Evolutionary conservation across 2,888 invertebrate genomes (phyloP), one percentile per base, ranked within the genome.

Genomic region (Drosophila cracens): DNA sequence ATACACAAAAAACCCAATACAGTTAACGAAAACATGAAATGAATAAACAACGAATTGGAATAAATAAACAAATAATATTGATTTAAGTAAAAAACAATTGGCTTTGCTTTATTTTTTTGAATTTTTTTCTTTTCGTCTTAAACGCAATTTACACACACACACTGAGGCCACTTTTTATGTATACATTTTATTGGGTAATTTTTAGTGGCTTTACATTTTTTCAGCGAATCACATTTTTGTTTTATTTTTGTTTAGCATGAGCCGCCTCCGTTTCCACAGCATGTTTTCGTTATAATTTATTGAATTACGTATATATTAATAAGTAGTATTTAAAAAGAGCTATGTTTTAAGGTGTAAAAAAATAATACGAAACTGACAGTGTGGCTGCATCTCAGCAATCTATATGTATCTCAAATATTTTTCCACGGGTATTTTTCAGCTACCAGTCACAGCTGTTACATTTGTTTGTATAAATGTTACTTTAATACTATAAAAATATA

Each of bases 361-460:
- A 72, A 65, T 79, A 77, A 77, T 80, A 70, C 76, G 60, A 57
- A 60, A 67, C 80, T 70, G 57, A 57, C 80, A 70, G 76, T 76
- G 70, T 79, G 80, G 58, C 62, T 60, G 77, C 48, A 60, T 70
- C 33, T 54, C n/a, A 46, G 31, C 63, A 79, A 56, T 62, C 40
- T 76, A 76, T 70, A 54, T 70, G 56, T 66, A 63, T 70, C 60
- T 70, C 18, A 18, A 7, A n/a, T 59, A 59, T 57, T 49, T 63
- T 46, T 60, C 25, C 75, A 33, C 8, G n/a, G 31, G 51, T 57
- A 60, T 36, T 34, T 62, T 51, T n/a, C 6, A 4, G 27, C 36
- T 21, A 31, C 29, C 8, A 29, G 46, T 46, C 34, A n/a, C 48
- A 25, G 33, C 13, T 16, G 34, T 27, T 10, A 36, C 25, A 21